Evolutionary conservation across 2,888 invertebrate species (phyloP), one percentile per base, ranked within the genome.

Genomic region (Troilus luridus): DNA sequence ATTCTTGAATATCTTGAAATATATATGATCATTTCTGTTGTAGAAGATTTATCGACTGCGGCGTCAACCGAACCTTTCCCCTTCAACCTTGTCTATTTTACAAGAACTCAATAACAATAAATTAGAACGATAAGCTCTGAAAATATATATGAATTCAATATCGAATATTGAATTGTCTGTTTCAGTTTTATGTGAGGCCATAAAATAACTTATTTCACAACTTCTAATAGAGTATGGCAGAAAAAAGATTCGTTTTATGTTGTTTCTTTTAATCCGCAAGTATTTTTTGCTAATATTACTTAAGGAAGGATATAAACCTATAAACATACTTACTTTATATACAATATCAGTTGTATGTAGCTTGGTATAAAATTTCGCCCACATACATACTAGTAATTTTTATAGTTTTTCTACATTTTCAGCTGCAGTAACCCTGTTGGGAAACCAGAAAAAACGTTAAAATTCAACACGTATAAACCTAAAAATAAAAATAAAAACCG

Each of bases 41-140:
- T 11, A 67, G 17, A 19, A 17, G 41, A 77, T 67, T 67, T 67
- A 67, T 24, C 14, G 3, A 5, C 41, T 41, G 67, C 27, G 67
- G 67, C 1, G 67, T 77, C 41, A 77, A 19, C 27, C 17, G 8
- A 9, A 19, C 41, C 27, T 17, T 77, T 77, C 17, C 72, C 41
- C 72, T 77, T 77, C 19, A 77, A 17, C 27, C 72, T 14, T 41
- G 72, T 6, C 27, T 41, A 27, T 27, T 77, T 41, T 41, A 77
- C 72, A 41, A 77, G 72, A 77, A 77, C 41, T 77, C 72, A 77
- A 77, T 77, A 77, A 77, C 41, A 41, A 77, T 77, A 77, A 77
- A 77, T 77, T 27, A 77, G 19, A 77, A 41, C 41, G 72, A 41
- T 77, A 41, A 41, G 5, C 17, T 77, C 72, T 77, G 41, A 77